Percentiles rank a stretch among this genome's conserved stretches.
These are phyloP conservation scores for Venustaconcha ellipsiformis DNA, from an alignment of 1,140 invertebrate genomes.

Conservation along the genomic window DNA sequence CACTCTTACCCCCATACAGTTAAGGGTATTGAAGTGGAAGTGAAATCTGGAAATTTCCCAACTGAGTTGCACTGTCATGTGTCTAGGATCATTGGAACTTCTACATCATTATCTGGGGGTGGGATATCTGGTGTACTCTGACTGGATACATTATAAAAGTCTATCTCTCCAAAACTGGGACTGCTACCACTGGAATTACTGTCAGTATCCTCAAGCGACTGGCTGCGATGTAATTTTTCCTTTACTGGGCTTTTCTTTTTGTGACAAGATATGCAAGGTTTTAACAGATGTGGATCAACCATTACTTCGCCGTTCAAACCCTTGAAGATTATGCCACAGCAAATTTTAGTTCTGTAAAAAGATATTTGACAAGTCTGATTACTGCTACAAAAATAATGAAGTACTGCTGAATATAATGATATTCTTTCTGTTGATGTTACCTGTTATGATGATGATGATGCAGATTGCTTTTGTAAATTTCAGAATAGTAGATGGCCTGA, in stretches of 20 bases:
- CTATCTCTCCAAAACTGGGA: conserved; percentile 28
- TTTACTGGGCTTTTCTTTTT: conserved; percentile 34
- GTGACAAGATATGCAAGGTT: conserved; percentile 71
- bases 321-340: conserved; percentile 81
- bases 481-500: too few relatives aligned
- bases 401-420: too few relatives aligned
- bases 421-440: too few relatives aligned
- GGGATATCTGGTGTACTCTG: conserved; percentile 33
- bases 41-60: too few relatives aligned
- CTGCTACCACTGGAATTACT: conserved; percentile 48
- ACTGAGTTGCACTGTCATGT: too few relatives aligned
- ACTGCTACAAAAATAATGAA: too few relatives aligned
- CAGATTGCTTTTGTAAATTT: too few relatives aligned
- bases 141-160: conserved; percentile 31
- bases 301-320: conserved; percentile 77
- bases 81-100: too few relatives aligned
- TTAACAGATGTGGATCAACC: conserved; percentile 75
- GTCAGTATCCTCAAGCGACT: conserved; percentile 49
- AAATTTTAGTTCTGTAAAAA: conserved; percentile 76
- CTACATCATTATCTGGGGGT: conserved; percentile 1
- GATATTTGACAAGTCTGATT: conserved; percentile 14
- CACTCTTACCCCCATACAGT: too few relatives aligned
- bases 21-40: too few relatives aligned
- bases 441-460: too few relatives aligned
- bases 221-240: conserved; percentile 25